phyloP scores from a whole-genome alignment of 2,888 invertebrate genomes.

The Sepioteuthis lessoniana region DNA sequence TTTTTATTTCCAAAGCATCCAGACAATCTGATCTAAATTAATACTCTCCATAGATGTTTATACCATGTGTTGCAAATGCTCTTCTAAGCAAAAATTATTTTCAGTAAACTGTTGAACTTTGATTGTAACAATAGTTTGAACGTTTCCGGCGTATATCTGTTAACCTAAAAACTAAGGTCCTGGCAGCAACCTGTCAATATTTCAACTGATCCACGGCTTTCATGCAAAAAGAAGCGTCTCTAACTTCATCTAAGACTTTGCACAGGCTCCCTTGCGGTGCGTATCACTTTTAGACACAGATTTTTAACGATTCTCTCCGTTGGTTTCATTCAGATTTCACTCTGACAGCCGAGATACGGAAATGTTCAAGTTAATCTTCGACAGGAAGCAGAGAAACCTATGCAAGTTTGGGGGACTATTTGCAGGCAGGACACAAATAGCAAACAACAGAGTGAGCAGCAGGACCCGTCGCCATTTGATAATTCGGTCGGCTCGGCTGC shows the following conservation, averaged over 20 bases:
- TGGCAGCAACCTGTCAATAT: no score
- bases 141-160: no score
- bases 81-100: no score
- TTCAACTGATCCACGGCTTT: no score
- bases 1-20: no score
- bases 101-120: no score
- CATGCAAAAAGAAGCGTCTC: background rate
- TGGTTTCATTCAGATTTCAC: background rate
- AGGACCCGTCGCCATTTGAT: background rate
- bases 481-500: background rate
- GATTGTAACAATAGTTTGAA: no score
- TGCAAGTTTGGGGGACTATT: background rate
- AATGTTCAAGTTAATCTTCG: background rate
- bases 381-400: background rate
- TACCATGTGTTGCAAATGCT: no score
- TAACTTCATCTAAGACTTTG: background rate
- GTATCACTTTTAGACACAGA: background rate
- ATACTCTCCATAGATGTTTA: no score
- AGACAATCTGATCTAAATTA: no score
- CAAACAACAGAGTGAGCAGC: background rate
- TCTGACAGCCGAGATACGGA: background rate
- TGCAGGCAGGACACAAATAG: background rate
- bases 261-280: background rate
- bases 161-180: no score
- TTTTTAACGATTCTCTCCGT: background rate